Evolutionary conservation across 2,113 vertebrate species (phyloP).

Genomic region (Catharus minimus): DNA sequence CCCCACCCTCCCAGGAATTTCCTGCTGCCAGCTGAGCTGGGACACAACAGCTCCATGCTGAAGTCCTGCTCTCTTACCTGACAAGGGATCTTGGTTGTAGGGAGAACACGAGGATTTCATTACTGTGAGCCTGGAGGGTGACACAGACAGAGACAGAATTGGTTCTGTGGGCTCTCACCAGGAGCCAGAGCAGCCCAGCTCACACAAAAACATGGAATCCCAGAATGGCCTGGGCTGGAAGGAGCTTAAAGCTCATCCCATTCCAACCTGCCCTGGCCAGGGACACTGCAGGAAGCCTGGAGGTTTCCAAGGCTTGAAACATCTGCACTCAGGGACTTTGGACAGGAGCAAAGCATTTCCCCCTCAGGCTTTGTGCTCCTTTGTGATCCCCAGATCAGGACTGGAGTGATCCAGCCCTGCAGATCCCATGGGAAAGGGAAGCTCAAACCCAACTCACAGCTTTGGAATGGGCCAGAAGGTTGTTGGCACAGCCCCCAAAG

Average conservation of each 20-base stretch:
- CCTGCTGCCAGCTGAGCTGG: not conserved
- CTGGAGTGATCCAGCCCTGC: rapidly evolving
- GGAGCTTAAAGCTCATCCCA: not conserved
- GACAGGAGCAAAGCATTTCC: not conserved
- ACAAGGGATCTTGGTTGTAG: slow-evolving; percentile 92
- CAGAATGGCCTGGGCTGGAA: rapidly evolving
- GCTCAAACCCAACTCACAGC: slow-evolving; percentile 80
- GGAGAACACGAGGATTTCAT: slow-evolving; percentile 89
- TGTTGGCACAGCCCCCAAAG: slow-evolving; percentile 97
- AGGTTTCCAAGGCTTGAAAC: no score
- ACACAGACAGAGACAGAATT: not conserved
- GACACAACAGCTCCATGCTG: rapidly evolving
- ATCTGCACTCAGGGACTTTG: rapidly evolving
- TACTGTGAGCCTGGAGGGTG: slow-evolving; percentile 88
- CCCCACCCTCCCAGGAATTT: not conserved
- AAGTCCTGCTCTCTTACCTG: slow-evolving; percentile 73
- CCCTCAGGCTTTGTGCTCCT: not conserved
- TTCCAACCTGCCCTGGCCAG: not conserved
- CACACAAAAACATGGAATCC: not conserved
- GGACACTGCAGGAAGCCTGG: not conserved
- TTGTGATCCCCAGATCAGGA: not conserved
- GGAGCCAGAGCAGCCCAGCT: not conserved
- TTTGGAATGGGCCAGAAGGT: slow-evolving; percentile 88
- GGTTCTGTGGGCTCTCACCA: not conserved
- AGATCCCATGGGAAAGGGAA: not conserved